Base-by-base conservation (phyloP, 2,797 vertebrate species). In the Neosilurus hyrtlii region DNA sequence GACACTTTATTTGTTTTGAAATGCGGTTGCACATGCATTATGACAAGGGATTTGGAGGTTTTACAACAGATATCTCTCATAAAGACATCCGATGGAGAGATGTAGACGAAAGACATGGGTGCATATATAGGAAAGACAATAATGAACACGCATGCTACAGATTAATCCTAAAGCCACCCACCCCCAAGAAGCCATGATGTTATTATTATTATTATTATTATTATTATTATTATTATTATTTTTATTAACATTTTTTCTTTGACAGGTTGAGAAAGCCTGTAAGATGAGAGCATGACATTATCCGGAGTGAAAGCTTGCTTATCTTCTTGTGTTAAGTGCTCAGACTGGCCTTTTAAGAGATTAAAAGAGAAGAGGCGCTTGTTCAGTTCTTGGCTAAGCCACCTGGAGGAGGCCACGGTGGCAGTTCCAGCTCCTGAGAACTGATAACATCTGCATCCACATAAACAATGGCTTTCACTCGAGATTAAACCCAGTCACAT, bases 401-500 rank as follows among this genome's bases (percentile, higher is more conserved):
- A 79, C 73, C 84, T 80, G 77, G 63, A 79, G 52, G 68, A 82
- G 37, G 63, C 66, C 83, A 85, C 56, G 56, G 51, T 70, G 65
- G 51, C 78, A 68, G 65, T 68, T 79, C 63, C 11, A 68, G 65
- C 52, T 43, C 51, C 63, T 56, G 79, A 63, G n/a, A 49, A 16
- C 24, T 24, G 79, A 82, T 82, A 82, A 54, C 74, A 82, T 82
- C 74, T 85, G 70, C 65, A 82, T 75, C 8, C 43, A 22, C 35
- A 35, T 43, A 74, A 82, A 83, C 82, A 79, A 68, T 80, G 63
- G 78, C 78, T 80, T 66, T 80, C 16, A 74, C 70, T 90, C 84
- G 82, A 63, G 83, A 90, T 81, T 86, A 90, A 91, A 91, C 91
- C 91, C 91, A 68, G 30, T 81, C 82, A 83, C 73, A 51, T 82